Evolutionary conservation across 2,888 invertebrate genomes (phyloP).

Genomic region (Crioceris asparagi): DNA sequence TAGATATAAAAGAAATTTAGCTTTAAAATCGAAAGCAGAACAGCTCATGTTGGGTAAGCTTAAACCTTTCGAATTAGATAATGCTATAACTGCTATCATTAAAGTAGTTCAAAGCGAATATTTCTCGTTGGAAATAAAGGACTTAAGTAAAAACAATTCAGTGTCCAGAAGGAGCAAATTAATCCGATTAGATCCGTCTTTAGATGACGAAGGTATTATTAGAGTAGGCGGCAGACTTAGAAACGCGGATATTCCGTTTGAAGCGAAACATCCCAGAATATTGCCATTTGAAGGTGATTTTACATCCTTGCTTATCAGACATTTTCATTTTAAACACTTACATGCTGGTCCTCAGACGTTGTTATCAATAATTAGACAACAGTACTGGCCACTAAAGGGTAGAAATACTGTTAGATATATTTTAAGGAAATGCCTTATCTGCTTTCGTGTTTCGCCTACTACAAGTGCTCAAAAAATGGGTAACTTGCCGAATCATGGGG

Average conservation of each 20-base stretch:
- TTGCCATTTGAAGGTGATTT: conserved; percentile 13
- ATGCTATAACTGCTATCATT: too few species aligned
- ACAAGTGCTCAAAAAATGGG: conserved; percentile 12
- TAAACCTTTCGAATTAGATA: too few species aligned
- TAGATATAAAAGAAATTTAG: too few species aligned
- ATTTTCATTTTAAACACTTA: conserved; percentile 13
- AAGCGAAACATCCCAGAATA: conserved; percentile 17
- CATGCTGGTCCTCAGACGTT: conserved; percentile 15
- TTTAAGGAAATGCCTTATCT: conserved; percentile 14
- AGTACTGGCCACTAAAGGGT: conserved; percentile 18
- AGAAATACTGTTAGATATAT: conserved; percentile 12
- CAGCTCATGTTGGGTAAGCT: too few species aligned
- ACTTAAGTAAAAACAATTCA: too few species aligned
- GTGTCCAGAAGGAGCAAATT: conserved; percentile 7
- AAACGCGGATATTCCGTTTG: conserved; percentile 13
- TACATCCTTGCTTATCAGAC: conserved; percentile 13
- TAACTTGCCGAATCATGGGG: conserved; percentile 11
- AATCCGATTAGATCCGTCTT: conserved; percentile 13
- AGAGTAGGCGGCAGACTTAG: conserved; percentile 15
- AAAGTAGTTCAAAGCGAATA: too few species aligned
- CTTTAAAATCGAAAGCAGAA: too few species aligned
- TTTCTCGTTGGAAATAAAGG: too few species aligned
- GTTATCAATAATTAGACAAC: conserved; percentile 14
- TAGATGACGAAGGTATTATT: conserved; percentile 13
- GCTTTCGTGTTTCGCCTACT: conserved; percentile 12